phyloP scores from a whole-genome alignment of 2,888 invertebrate species.

The Drosophila multiciliata region DNA sequence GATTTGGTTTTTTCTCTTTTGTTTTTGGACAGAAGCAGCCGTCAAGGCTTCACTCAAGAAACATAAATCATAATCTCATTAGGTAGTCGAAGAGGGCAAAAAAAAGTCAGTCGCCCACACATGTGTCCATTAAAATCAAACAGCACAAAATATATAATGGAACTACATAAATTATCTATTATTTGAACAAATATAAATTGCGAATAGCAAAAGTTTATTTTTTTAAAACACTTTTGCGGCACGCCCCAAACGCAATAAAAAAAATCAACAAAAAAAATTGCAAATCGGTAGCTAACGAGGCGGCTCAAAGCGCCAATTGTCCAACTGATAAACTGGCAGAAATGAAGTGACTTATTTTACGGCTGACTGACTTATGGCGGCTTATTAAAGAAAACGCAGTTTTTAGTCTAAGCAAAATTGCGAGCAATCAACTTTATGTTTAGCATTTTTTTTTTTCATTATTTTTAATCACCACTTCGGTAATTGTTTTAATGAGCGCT shows the following conservation, averaged over 20 bases:
- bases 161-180: constrained; percentile 53
- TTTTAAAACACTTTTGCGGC: constrained; percentile 52
- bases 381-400: constrained; percentile 57
- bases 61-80: constrained; percentile 79
- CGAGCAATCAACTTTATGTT: constrained; percentile 33
- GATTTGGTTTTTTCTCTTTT: constrained; percentile 22
- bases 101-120: constrained; percentile 52
- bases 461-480: constrained; percentile 32
- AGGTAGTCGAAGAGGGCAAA: constrained; percentile 25
- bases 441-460: constrained; percentile 17
- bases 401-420: constrained; percentile 10
- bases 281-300: constrained; percentile 63
- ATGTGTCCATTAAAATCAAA: constrained; percentile 54
- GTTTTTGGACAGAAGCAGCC: constrained; percentile 28
- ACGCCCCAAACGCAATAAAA: constrained; percentile 37
- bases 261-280: constrained; percentile 27
- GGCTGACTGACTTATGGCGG: constrained; percentile 23
- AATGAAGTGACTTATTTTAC: constrained; percentile 52
- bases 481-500: constrained; percentile 63
- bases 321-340: constrained; percentile 72
- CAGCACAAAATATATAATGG: constrained; percentile 5
- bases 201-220: constrained; percentile 63
- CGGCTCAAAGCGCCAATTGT: constrained; percentile 57
- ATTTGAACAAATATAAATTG: constrained; percentile 57
- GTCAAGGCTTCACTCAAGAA: constrained; percentile 57